Percentiles rank a stretch among this genome's conserved stretches.
Conservation (phyloP, 2,888 invertebrate genomes). For the Strigamia crassipes region DNA sequence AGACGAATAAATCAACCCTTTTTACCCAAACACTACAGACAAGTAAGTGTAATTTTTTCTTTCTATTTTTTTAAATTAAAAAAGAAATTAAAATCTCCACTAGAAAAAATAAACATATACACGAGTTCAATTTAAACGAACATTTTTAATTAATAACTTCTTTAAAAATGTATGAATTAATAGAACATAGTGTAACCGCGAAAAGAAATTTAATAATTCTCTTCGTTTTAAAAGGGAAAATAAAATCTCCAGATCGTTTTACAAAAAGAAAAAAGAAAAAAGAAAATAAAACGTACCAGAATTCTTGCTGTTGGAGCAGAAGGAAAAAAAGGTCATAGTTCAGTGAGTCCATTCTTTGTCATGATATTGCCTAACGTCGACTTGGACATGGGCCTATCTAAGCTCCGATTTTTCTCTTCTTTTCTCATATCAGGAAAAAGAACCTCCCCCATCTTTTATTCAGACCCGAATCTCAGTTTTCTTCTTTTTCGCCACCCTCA, state of each 20-base stretch:
- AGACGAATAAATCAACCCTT: conserved; percentile 15
- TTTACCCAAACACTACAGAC: conserved; percentile 16
- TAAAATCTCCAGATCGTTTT: background rate
- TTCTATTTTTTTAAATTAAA: background rate
- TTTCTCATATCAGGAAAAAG: background rate
- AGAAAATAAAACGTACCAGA: background rate
- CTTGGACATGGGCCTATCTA: conserved; percentile 21
- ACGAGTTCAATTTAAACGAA: background rate
- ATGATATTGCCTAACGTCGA: conserved; percentile 21
- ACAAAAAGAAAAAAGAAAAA: background rate
- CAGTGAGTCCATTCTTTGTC: conserved; percentile 21
- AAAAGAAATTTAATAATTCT: conserved; percentile 10
- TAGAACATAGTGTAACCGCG: background rate
- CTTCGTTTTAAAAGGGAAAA: background rate
- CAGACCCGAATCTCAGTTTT: conserved; percentile 21
- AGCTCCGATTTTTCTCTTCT: conserved; percentile 16
- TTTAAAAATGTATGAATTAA: background rate
- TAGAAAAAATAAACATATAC: background rate
- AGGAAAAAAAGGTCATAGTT: conserved; percentile 1
- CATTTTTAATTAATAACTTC: background rate
- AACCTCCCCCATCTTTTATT: conserved; percentile 21
- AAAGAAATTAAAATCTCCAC: background rate
- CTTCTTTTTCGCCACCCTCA: background rate
- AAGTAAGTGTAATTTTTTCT: background rate
- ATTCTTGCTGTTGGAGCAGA: conserved; percentile 12